Conservation (phyloP, 2,888 invertebrate genomes). For the Zele albiditarsus region DNA sequence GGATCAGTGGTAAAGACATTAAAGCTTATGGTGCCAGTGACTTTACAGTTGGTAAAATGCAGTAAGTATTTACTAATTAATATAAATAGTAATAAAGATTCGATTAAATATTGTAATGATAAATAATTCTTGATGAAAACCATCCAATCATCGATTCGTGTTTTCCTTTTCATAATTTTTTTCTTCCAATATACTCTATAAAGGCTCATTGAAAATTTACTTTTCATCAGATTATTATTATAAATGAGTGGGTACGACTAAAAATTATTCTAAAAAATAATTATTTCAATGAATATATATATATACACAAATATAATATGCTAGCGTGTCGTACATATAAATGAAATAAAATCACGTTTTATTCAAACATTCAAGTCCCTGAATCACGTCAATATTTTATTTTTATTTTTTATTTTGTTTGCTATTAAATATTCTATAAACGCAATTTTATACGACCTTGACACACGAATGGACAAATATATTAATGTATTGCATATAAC, state of each 20-base stretch:
- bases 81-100: too few species aligned
- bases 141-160: too few species aligned
- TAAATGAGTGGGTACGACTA: too few species aligned
- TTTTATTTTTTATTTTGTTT: not conserved
- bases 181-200: too few species aligned
- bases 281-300: too few species aligned
- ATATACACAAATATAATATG: not conserved
- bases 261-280: too few species aligned
- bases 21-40: slow-evolving; percentile 79
- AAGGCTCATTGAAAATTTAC: too few species aligned
- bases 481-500: not conserved
- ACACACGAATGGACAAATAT: not conserved
- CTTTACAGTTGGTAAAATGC: slow-evolving; percentile 76
- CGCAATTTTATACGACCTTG: not conserved
- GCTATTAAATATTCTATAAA: slow-evolving; percentile 23
- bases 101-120: too few species aligned
- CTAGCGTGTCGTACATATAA: not conserved
- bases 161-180: too few species aligned
- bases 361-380: not conserved
- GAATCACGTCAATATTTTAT: not conserved
- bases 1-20: slow-evolving; percentile 76
- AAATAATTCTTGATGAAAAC: too few species aligned
- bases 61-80: slow-evolving; percentile 69
- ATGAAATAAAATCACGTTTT: not conserved
- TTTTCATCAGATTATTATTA: too few species aligned